Evolutionary conservation across 2,113 vertebrate genomes (phyloP).

Genomic region (Phaetusa simplex): DNA sequence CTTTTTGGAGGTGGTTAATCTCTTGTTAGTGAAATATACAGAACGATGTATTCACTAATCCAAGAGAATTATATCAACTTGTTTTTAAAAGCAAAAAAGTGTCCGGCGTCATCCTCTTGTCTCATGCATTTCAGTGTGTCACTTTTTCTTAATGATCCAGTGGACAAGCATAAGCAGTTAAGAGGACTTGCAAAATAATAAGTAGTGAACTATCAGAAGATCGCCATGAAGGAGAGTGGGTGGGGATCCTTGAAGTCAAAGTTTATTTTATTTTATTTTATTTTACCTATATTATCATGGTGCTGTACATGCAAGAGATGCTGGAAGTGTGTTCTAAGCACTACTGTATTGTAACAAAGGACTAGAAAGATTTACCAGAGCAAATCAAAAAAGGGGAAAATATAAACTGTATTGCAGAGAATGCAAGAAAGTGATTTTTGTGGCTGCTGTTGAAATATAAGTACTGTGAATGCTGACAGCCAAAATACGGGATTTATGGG

Average conservation of each 20-base stretch:
- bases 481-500: conserved; percentile 67
- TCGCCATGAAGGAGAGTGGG: neutral
- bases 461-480: conserved; percentile 70
- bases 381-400: neutral
- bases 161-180: neutral
- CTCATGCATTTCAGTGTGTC: neutral
- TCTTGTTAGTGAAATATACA: neutral
- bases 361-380: conserved; percentile 54
- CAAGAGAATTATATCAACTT: neutral
- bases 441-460: conserved; percentile 71
- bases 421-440: conserved; percentile 33
- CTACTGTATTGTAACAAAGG: conserved; percentile 10
- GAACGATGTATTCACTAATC: neutral
- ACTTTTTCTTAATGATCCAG: neutral
- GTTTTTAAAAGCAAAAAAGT: neutral
- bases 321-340: neutral
- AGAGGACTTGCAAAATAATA: neutral
- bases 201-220: neutral
- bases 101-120: neutral
- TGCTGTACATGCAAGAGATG: neutral
- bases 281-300: neutral
- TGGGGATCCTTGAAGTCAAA: neutral
- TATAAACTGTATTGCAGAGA: conserved; percentile 51
- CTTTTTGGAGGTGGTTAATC: neutral
- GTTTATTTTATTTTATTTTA: neutral